phyloP scores from a whole-genome alignment of 2,797 vertebrate species.

The Myoxocephalus aenaeus region DNA sequence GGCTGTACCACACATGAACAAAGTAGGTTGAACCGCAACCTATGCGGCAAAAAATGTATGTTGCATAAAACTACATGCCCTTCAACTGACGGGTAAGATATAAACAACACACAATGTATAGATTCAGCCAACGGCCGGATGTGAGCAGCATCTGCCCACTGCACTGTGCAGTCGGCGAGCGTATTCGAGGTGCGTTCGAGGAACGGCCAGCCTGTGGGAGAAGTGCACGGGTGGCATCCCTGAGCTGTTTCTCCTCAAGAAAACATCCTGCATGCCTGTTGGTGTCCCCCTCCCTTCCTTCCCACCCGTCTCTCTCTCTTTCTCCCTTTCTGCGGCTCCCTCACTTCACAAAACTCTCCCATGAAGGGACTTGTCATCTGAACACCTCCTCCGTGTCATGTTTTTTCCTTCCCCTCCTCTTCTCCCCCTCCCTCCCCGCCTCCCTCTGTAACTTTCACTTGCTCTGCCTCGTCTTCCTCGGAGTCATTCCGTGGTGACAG shows the following conservation, averaged over 20 bases:
- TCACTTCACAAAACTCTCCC: constrained; percentile 69
- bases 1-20: constrained; percentile 10
- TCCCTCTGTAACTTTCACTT: constrained; percentile 63
- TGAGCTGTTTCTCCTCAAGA: constrained; percentile 39
- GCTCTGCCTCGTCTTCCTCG: constrained; percentile 57
- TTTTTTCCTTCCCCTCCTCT: constrained; percentile 45
- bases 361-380: constrained; percentile 71
- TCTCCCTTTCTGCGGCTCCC: constrained; percentile 43
- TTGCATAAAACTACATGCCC: constrained; percentile 33
- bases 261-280: constrained; percentile 41
- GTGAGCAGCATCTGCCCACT: constrained; percentile 48
- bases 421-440: constrained; percentile 1
- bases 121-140: constrained; percentile 49
- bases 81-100: constrained; percentile 48
- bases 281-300: constrained; percentile 12
- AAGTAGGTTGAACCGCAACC: constrained; percentile 7
- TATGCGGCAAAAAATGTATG: constrained; percentile 21
- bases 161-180: constrained; percentile 24
- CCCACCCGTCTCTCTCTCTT: constrained; percentile 1
- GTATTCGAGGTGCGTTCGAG: constrained; percentile 9
- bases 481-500: constrained; percentile 67
- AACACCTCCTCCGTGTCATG: constrained; percentile 65
- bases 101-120: constrained; percentile 62
- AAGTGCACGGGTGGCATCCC: constrained; percentile 23
- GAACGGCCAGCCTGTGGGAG: constrained; percentile 37